phyloP scores from a whole-genome alignment of 2,113 vertebrate species.

The Hippocampus comes region DNA sequence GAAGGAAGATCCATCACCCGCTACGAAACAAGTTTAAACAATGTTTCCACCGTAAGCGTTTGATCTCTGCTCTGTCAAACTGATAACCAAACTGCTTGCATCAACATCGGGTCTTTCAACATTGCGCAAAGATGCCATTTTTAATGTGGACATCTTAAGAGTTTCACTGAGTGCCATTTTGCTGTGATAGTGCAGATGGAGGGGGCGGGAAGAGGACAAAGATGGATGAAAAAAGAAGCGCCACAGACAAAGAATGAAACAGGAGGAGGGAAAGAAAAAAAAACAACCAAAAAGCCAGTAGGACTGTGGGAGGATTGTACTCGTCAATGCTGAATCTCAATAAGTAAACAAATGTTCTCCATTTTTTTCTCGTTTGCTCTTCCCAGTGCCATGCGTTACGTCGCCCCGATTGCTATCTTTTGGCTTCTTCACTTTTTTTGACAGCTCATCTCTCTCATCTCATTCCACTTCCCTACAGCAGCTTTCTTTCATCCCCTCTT shows the following conservation, averaged over 20 bases:
- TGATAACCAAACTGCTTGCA: slow-evolving; percentile 2
- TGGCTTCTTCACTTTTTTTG: slow-evolving; percentile 48
- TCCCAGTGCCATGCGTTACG: slow-evolving; percentile 42
- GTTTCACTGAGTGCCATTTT: slow-evolving; percentile 33
- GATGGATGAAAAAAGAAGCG: slow-evolving; percentile 18
- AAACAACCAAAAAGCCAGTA: slow-evolving; percentile 31
- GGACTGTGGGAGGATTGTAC: slow-evolving; percentile 36
- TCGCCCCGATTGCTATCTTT: slow-evolving; percentile 60
- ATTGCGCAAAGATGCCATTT: slow-evolving; percentile 16
- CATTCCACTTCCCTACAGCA: slow-evolving; percentile 34
- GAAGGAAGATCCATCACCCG: too few species aligned
- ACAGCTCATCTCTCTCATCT: slow-evolving; percentile 45
- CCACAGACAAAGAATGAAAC: slow-evolving; percentile 27
- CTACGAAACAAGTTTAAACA: too few species aligned
- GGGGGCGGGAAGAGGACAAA: slow-evolving; percentile 11
- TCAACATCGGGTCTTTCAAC: slow-evolving; percentile 11
- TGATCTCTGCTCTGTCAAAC: not conserved
- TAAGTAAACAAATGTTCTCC: slow-evolving; percentile 64
- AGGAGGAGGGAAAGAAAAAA: slow-evolving; percentile 15
- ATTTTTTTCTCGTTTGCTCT: slow-evolving; percentile 43
- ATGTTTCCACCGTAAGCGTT: not conserved
- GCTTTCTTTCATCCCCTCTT: slow-evolving; percentile 35
- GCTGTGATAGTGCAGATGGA: slow-evolving; percentile 26
- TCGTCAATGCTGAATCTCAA: slow-evolving; percentile 54
- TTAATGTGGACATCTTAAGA: slow-evolving; percentile 11